Base-by-base conservation (phyloP, 2,113 vertebrate species). In the Galemys pyrenaicus region DNA sequence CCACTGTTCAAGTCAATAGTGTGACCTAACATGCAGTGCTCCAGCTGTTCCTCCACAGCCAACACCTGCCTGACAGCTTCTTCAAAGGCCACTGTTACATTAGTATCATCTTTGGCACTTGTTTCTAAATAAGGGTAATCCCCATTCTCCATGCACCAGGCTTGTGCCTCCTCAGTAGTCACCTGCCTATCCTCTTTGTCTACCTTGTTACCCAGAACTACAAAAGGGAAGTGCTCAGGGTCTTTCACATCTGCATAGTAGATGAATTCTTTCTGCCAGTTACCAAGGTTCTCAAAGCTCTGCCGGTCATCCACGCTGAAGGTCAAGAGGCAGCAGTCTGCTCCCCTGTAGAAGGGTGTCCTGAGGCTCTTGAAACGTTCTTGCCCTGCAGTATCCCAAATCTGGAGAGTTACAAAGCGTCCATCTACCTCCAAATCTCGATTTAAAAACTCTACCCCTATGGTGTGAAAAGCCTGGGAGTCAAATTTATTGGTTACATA, bases 341-440 rank as follows among this genome's bases (percentile, higher is more conserved):
- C 99, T 8, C 99, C 99, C 20, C 99, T 98, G 98, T 99, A 99
- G 97, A 99, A 99, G 3, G 99, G 99, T 0, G 99, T 99, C 92
- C 99, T 98, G 86, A 99, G 98, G 94, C 99, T 99, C 98, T 99
- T 99, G 97, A 99, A 99, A 93, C 99, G 99, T 97, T 99, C 99
- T 98, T 99, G 99, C 6, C 99, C 99, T 0, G 99, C 99, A 6
- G 99, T 99, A 98, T 99, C 99, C 99, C 99, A 99, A 51, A 99
- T 99, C 98, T 99, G 99, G 44, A 99, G 99, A 26, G 99, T 99
- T 91, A 99, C 99, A 84, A 99, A 98, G 46, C 99, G 99, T 65
- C 99, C 99, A 12, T 99, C 99, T 96, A 99, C 99, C 97, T 99
- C 99, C 97, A 99, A 97, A 98, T 99, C 99, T 28, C 99, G 98